These are phyloP conservation scores for Nycticryphes semicollaris DNA, from an alignment of 2,113 vertebrate species.

Conservation along the genomic window DNA sequence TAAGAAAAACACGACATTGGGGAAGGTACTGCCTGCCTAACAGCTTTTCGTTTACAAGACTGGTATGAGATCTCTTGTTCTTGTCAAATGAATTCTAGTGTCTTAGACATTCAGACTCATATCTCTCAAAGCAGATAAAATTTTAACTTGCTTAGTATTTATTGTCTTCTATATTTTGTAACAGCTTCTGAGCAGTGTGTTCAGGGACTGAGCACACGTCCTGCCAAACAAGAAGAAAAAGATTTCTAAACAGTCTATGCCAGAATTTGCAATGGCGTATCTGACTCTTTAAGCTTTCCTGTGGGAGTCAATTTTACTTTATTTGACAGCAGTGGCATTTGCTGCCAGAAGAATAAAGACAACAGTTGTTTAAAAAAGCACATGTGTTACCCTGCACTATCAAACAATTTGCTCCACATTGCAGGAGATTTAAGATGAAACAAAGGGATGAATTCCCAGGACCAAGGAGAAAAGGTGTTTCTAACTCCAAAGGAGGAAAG, in stretches of 20 bases:
- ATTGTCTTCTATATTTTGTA: conserved; percentile 4
- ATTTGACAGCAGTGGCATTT: conserved; percentile 50
- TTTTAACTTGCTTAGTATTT: conserved; percentile 2
- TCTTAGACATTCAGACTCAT: conserved; percentile 13
- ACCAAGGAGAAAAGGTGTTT: neutral
- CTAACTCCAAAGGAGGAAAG: conserved; percentile 45
- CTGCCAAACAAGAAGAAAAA: conserved; percentile 24
- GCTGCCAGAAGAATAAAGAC: conserved; percentile 50
- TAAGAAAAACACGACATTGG: conserved; percentile 73
- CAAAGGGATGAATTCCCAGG: conserved; percentile 23
- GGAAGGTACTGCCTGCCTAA: conserved; percentile 21
- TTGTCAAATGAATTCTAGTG: conserved; percentile 1
- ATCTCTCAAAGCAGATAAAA: conserved; percentile 45
- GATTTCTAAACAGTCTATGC: neutral
- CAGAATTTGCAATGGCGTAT: neutral
- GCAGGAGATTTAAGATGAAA: conserved; percentile 43
- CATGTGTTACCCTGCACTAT: conserved; percentile 9
- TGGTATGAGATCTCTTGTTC: neutral
- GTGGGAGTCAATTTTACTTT: conserved; percentile 50
- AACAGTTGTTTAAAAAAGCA: conserved; percentile 20
- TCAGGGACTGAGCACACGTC: neutral
- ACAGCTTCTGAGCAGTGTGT: neutral
- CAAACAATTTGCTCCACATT: conserved; percentile 37
- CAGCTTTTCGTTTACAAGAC: conserved; percentile 43
- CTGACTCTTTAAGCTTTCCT: conserved; percentile 44